These are phyloP conservation scores for Anas platyrhynchos DNA, from an alignment of 2,113 vertebrate species.

Conservation along the genomic window DNA sequence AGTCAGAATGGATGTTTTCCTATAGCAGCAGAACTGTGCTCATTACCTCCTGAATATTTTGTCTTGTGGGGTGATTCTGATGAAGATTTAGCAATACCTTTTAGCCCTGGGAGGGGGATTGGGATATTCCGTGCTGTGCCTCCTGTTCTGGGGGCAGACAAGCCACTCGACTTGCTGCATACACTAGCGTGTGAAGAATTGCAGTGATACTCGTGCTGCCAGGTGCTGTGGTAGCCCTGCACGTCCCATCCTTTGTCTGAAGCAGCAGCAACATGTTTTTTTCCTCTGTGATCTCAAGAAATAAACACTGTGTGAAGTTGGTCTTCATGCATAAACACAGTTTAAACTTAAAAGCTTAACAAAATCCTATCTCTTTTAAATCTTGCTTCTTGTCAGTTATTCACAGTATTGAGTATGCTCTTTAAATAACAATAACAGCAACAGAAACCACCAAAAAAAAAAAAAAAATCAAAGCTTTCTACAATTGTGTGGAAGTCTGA, in stretches of 20 bases:
- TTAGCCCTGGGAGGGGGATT: neutral
- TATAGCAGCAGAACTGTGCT: neutral
- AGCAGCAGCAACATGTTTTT: neutral
- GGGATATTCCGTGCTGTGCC: neutral
- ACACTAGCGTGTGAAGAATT: neutral
- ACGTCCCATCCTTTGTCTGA: neutral
- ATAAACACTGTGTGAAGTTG: neutral
- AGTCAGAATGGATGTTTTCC: conserved; percentile 36
- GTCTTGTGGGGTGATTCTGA: neutral
- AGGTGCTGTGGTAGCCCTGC: neutral
- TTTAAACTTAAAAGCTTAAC: conserved; percentile 6
- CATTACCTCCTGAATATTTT: neutral
- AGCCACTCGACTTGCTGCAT: neutral
- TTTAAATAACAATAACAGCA: neutral
- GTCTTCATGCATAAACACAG: neutral
- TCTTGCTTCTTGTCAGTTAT: neutral
- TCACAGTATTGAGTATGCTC: neutral
- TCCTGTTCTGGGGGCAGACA: neutral
- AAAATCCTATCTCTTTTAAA: neutral
- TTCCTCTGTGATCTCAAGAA: conserved; percentile 5
- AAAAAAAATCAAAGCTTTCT: neutral
- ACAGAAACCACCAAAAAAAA: neutral
- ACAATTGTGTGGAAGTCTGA: neutral
- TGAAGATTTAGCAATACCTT: neutral
- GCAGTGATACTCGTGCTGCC: neutral